These are phyloP conservation scores for Nothobranchius kuhntae DNA, from an alignment of 2,113 vertebrate species.

Conservation along the genomic window DNA sequence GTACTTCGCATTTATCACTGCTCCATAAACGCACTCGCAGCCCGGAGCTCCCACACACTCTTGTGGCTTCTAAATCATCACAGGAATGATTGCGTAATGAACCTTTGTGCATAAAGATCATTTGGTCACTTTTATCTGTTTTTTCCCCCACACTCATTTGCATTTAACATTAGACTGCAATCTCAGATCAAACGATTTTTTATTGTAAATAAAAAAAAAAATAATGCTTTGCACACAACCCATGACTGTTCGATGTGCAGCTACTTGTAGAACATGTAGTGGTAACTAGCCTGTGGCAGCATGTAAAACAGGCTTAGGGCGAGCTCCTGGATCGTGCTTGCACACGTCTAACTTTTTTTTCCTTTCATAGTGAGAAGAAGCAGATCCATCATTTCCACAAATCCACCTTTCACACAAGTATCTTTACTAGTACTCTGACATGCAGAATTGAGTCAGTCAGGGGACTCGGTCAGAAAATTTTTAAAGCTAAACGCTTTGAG, in stretches of 20 bases:
- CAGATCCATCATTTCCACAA: conserved; percentile 46
- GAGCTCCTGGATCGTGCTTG: conserved; percentile 53
- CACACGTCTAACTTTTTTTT: conserved; percentile 57
- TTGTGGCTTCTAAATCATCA: conserved; percentile 40
- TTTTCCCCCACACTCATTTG: conserved; percentile 27
- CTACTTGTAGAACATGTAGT: conserved; percentile 65
- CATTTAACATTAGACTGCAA: conserved; percentile 21
- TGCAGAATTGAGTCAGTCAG: not conserved
- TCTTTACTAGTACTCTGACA: not conserved
- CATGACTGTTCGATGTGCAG: conserved; percentile 58
- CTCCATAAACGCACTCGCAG: conserved; percentile 26
- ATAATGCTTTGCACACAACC: not conserved
- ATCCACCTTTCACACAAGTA: conserved; percentile 20
- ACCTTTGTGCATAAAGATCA: conserved; percentile 18
- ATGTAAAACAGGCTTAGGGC: conserved; percentile 61
- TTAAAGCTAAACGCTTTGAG: conserved; percentile 5
- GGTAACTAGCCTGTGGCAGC: conserved; percentile 62
- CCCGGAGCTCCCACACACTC: conserved; percentile 16
- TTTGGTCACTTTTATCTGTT: conserved; percentile 29
- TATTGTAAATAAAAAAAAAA: conserved; percentile 3
- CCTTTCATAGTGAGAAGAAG: conserved; percentile 48
- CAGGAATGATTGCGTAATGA: conserved; percentile 46
- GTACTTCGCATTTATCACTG: conserved; percentile 22
- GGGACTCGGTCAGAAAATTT: not conserved
- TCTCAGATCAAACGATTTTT: conserved; percentile 20